phyloP scores from a whole-genome alignment of 2,797 vertebrate species.

The Lithobates sylvaticus region DNA sequence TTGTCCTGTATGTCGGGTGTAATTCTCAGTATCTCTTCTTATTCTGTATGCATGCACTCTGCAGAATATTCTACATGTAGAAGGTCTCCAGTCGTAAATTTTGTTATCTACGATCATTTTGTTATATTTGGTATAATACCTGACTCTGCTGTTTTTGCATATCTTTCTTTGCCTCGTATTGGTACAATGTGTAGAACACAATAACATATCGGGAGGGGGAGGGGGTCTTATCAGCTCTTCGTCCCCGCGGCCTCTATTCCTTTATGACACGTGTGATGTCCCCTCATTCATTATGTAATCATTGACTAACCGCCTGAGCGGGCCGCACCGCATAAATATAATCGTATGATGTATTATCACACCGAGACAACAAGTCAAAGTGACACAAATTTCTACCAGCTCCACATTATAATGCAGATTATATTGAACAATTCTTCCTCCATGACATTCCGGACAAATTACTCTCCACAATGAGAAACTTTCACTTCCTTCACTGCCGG shows the following conservation, averaged over 20 bases:
- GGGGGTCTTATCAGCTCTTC: no score
- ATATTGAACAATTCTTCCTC: neutral
- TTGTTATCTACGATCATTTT: no score
- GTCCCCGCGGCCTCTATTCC: no score
- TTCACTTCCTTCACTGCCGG: neutral
- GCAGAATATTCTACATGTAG: no score
- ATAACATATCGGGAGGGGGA: neutral
- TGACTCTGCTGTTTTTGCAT: no score
- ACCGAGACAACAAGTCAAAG: constrained; percentile 25
- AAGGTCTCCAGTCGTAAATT: no score
- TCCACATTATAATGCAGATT: constrained; percentile 23
- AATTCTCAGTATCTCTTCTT: no score
- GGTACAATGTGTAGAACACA: neutral
- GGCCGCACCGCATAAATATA: neutral
- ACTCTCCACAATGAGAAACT: neutral
- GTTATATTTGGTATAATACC: no score
- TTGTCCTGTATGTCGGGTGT: no score
- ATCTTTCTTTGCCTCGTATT: no score
- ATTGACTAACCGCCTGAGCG: neutral
- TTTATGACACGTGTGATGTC: neutral
- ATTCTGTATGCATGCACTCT: no score
- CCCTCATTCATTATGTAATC: constrained; percentile 35
- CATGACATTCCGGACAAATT: constrained; percentile 19
- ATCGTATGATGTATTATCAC: constrained; percentile 24
- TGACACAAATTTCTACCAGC: constrained; percentile 27